These are phyloP conservation scores for Drosophila lini DNA, from an alignment of 1,140 invertebrate genomes.

Conservation along the genomic window DNA sequence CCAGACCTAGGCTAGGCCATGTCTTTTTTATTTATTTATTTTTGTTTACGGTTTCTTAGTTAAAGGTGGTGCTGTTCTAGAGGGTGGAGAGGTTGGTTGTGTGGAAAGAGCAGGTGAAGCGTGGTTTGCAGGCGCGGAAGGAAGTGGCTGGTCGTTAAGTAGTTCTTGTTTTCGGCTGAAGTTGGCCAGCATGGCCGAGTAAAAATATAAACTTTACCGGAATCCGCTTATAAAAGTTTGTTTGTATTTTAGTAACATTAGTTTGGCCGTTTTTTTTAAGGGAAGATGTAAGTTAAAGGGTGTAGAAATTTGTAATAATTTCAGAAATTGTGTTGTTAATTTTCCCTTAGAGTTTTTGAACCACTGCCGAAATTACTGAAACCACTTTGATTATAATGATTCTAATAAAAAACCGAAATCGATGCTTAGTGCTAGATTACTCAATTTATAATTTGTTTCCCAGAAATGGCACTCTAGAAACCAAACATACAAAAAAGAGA, in stretches of 20 bases:
- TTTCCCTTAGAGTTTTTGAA: no score
- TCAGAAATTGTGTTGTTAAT: background rate
- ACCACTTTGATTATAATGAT: constrained; percentile 10
- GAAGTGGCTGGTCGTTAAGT: constrained; percentile 43
- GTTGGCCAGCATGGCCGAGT: constrained; percentile 36
- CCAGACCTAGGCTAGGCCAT: constrained; percentile 39
- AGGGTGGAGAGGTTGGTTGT: background rate
- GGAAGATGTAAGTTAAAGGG: background rate
- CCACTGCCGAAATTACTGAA: constrained; percentile 24
- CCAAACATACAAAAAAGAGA: background rate
- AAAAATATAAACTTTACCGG: constrained; percentile 25
- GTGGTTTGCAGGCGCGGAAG: constrained; percentile 38
- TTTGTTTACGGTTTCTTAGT: constrained; percentile 60
- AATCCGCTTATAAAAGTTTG: constrained; percentile 39
- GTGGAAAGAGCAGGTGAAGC: constrained; percentile 46
- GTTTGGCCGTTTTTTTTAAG: background rate
- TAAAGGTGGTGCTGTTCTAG: constrained; percentile 25
- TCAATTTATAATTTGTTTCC: constrained; percentile 73
- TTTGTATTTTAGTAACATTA: background rate
- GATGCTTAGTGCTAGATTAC: constrained; percentile 57
- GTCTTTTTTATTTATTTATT: constrained; percentile 41
- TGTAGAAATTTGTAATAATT: background rate
- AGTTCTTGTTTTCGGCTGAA: constrained; percentile 42
- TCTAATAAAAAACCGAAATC: constrained; percentile 24
- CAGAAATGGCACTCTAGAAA: constrained; percentile 44